Evolutionary conservation across 1,140 invertebrate species (phyloP), one percentile per base, ranked within the genome.

Genomic region (Lerema accius): DNA sequence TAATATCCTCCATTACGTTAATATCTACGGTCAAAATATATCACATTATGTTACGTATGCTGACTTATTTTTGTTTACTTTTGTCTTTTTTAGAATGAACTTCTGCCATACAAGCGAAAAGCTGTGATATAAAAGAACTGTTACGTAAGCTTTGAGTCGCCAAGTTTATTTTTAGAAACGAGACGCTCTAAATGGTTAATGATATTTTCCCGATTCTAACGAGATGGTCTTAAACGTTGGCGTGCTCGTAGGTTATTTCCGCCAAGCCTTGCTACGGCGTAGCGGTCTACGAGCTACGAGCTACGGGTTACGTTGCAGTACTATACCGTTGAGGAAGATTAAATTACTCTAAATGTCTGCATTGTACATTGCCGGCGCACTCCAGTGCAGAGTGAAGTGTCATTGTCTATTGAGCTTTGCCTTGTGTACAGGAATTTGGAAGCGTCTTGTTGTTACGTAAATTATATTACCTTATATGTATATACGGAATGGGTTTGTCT

Each of bases 281-380:
- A 49, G 49, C 32, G 35, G 16, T 53, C 35, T 53, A 53, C 50
- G 49, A 35, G 4, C 37, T 26, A 40, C 50, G 17, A 32, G 28
- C 28, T 32, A 51, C 16, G 19, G 50, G 14, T 14, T 16, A n/a
- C 16, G 45, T 39, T 32, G 10, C 32, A 26, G 14, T 28, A 45
- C 26, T 48, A 32, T 59, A 45, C 28, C 28, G 42, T 48, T 69
- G 67, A 71, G 55, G 51, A 71, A 72, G 69, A 82, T 80, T 79
- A 79, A 77, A 77, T 82, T 80, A 76, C 76, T 71, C 66, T 39
- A 71, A 78, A 80, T 65, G 64, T 73, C 64, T 53, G 51, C 64
- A 67, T 42, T 63, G 65, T 68, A 72, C 28, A 32, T 32, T 32
- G 9, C 28, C 5, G 19, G 19, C 9, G 28, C 28, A 32, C 28